A percentile compares a stretch with the other conserved stretches of the same genome.
These are phyloP conservation scores for Exaiptasia diaphana DNA, from an alignment of 64 coral and sea anemone species.

Conservation along the genomic window DNA sequence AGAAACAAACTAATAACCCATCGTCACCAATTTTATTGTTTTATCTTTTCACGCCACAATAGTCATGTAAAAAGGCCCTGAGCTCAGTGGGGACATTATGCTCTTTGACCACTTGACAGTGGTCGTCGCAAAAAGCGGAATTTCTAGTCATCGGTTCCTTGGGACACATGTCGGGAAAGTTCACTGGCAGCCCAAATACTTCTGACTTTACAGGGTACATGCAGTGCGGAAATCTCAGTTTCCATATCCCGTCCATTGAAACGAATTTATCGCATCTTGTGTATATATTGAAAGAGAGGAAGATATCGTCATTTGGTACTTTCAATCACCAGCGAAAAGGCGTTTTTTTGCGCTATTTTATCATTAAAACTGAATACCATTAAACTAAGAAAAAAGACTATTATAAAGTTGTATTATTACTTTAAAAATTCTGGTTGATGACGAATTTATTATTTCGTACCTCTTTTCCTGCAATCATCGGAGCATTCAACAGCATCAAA, in stretches of 20 bases:
- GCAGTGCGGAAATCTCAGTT: constrained; percentile 20
- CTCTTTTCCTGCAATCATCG: too few relatives aligned
- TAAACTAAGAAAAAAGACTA: too few relatives aligned
- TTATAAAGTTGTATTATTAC: too few relatives aligned
- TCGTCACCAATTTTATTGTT: not conserved
- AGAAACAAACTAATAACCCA: too few relatives aligned
- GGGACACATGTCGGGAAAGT: constrained; percentile 23
- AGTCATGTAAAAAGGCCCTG: constrained; percentile 14
- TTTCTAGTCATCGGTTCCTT: not conserved
- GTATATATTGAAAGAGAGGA: not conserved
- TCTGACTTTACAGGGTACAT: constrained; percentile 18
- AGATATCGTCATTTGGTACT: too few relatives aligned
- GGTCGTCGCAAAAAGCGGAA: constrained; percentile 10
- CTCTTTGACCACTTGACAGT: not conserved
- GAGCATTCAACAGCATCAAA: too few relatives aligned
- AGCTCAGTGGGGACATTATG: constrained; percentile 8
- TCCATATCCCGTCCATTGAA: constrained; percentile 17
- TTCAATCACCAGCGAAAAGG: too few relatives aligned
- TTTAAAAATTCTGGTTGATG: too few relatives aligned
- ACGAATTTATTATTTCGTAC: too few relatives aligned
- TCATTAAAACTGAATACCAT: too few relatives aligned
- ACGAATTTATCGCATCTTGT: not conserved
- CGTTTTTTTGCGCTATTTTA: too few relatives aligned
- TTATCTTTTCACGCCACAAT: not conserved
- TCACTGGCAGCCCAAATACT: not conserved